Percentiles rank a stretch among this genome's conserved stretches.
Conservation (phyloP, 2,888 invertebrate genomes). For the Dicycla oo region DNA sequence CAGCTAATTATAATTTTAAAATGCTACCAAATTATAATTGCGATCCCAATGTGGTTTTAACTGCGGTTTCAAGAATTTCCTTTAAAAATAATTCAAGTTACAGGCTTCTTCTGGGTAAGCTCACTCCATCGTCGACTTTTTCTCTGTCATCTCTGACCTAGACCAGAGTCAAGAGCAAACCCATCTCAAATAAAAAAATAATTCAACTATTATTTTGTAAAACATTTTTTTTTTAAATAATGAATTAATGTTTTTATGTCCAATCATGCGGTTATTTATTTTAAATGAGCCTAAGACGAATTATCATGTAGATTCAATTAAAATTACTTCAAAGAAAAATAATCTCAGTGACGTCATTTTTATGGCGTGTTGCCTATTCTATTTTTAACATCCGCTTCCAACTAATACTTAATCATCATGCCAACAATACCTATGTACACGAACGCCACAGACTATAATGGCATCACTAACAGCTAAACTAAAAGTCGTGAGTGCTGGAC, state of each 20-base stretch:
- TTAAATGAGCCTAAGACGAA: neutral
- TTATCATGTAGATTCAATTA: neutral
- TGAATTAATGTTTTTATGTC: neutral
- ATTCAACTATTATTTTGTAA: constrained; percentile 3
- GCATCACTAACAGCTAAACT: constrained; percentile 42
- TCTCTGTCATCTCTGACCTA: no score
- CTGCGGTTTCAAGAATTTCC: constrained; percentile 16
- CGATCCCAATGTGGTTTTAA: constrained; percentile 9
- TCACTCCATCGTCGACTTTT: no score
- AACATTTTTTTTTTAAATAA: neutral
- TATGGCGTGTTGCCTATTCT: constrained; percentile 1
- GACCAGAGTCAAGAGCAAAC: no score
- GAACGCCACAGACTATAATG: constrained; percentile 45
- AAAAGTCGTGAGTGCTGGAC: constrained; percentile 59
- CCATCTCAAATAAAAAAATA: no score
- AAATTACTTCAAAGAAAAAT: neutral
- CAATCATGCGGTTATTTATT: neutral
- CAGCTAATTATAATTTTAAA: constrained; percentile 31
- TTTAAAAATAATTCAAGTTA: constrained; percentile 12
- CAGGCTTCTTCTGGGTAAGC: no score
- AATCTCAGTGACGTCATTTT: constrained; percentile 15
- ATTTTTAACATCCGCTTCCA: constrained; percentile 48
- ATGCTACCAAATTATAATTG: constrained; percentile 33
- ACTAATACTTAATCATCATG: constrained; percentile 47
- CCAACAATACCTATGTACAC: constrained; percentile 39